Evolutionary conservation across 2,113 vertebrate species (phyloP).

Genomic region (Strigops habroptila): DNA sequence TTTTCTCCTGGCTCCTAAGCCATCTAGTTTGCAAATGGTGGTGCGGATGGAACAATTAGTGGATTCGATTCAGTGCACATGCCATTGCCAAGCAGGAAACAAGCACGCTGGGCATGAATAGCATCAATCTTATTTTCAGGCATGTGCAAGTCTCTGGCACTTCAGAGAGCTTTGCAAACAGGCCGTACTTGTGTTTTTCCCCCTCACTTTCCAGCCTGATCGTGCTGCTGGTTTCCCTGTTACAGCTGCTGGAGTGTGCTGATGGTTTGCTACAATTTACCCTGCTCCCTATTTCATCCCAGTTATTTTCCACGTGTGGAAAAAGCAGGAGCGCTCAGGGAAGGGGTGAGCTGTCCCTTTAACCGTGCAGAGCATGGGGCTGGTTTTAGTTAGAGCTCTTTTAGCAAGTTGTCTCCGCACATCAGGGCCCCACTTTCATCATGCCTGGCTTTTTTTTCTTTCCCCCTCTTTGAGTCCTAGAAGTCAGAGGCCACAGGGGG

Average conservation of each 20-base stretch:
- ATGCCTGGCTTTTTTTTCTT: slow-evolving; percentile 13
- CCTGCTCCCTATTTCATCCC: background rate
- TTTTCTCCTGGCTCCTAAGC: slow-evolving; percentile 68
- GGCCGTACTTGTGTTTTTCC: background rate
- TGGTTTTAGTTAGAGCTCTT: slow-evolving; percentile 46
- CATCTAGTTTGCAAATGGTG: slow-evolving; percentile 65
- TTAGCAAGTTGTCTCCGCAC: slow-evolving; percentile 48
- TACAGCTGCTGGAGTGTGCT: background rate
- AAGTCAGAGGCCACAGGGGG: slow-evolving; percentile 80
- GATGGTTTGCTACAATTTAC: background rate
- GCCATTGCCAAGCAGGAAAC: slow-evolving; percentile 56
- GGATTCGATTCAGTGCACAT: slow-evolving; percentile 67
- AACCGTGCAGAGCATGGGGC: background rate
- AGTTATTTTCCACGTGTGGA: background rate
- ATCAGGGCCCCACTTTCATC: slow-evolving; percentile 65
- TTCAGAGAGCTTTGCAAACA: slow-evolving; percentile 42
- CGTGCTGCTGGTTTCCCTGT: background rate
- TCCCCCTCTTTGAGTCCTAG: slow-evolving; percentile 73
- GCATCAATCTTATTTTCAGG: slow-evolving; percentile 67
- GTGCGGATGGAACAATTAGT: slow-evolving; percentile 71
- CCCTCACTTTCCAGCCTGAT: background rate
- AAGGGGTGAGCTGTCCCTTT: slow-evolving; percentile 23
- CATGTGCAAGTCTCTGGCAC: slow-evolving; percentile 65
- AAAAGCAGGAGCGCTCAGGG: background rate
- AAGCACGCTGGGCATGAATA: slow-evolving; percentile 39